phyloP scores from a whole-genome alignment of 2,797 vertebrate species.

The Mareca penelope region DNA sequence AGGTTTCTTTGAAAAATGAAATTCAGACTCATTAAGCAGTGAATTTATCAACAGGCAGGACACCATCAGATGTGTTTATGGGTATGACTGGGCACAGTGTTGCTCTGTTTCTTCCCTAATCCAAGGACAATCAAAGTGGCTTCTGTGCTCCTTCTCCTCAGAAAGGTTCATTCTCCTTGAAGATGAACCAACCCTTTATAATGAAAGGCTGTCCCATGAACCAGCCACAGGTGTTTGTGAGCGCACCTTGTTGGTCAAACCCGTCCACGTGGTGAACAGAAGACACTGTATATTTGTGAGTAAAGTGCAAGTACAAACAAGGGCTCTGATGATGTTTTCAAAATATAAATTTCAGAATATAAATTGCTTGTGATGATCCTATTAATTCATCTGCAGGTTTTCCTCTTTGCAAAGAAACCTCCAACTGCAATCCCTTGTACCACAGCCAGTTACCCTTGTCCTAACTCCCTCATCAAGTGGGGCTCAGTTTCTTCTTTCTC shows the following conservation, averaged over 20 bases:
- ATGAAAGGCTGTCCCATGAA: fast-evolving
- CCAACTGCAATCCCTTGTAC: neutral
- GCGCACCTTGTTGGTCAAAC: neutral
- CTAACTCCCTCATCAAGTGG: neutral
- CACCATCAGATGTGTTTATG: neutral
- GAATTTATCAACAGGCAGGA: neutral
- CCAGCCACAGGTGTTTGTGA: fast-evolving
- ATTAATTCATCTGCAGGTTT: neutral
- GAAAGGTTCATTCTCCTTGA: neutral
- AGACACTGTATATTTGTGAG: neutral
- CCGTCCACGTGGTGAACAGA: neutral
- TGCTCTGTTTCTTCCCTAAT: neutral
- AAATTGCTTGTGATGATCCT: neutral
- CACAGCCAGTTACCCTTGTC: neutral
- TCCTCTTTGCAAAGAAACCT: neutral
- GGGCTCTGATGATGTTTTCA: neutral
- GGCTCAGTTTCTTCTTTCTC: neutral
- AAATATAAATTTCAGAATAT: neutral
- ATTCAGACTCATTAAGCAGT: neutral
- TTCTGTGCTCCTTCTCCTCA: neutral
- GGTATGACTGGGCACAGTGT: neutral
- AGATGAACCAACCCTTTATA: neutral
- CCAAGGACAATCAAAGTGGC: neutral
- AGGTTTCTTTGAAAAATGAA: neutral
- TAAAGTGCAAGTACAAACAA: neutral